Conservation (phyloP, 1,140 invertebrate species). For the Nebria ingens region DNA sequence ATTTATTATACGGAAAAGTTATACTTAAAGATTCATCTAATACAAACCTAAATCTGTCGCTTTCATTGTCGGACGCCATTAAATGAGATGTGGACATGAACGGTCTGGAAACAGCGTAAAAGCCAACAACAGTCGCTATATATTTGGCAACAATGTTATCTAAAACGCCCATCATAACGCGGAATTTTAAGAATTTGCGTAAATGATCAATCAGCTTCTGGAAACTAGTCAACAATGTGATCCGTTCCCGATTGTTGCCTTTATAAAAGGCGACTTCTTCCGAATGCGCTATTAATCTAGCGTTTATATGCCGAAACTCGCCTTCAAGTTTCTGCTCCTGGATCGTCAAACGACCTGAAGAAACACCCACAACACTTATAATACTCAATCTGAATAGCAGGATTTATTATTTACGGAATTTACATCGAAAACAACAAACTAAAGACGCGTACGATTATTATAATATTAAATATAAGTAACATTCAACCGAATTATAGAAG, state of each 20-base stretch:
- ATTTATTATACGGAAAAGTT: too few species aligned
- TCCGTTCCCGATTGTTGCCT: slow-evolving; percentile 81
- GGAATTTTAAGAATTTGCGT: slow-evolving; percentile 82
- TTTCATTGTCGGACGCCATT: slow-evolving; percentile 40
- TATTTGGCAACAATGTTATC: slow-evolving; percentile 98
- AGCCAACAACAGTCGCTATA: slow-evolving; percentile 88
- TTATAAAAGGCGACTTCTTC: slow-evolving; percentile 98
- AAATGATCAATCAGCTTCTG: slow-evolving; percentile 83
- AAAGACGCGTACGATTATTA: too few species aligned
- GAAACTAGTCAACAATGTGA: slow-evolving; percentile 80
- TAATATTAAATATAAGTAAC: too few species aligned
- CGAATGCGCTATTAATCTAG: slow-evolving; percentile 90
- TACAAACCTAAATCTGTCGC: slow-evolving; percentile 34
- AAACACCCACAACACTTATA: not conserved
- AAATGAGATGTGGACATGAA: slow-evolving; percentile 70
- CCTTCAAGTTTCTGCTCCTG: slow-evolving; percentile 94
- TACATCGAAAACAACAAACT: too few species aligned
- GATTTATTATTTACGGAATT: too few species aligned
- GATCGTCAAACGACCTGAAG: slow-evolving; percentile 85
- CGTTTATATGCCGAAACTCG: slow-evolving; percentile 92
- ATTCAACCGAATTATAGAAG: too few species aligned
- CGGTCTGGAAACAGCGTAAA: slow-evolving; percentile 87
- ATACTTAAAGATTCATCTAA: too few species aligned
- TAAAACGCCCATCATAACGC: slow-evolving; percentile 84
- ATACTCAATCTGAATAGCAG: not conserved